Evolutionary conservation across 2,888 invertebrate genomes (phyloP).

Genomic region (Lobophora halterata): DNA sequence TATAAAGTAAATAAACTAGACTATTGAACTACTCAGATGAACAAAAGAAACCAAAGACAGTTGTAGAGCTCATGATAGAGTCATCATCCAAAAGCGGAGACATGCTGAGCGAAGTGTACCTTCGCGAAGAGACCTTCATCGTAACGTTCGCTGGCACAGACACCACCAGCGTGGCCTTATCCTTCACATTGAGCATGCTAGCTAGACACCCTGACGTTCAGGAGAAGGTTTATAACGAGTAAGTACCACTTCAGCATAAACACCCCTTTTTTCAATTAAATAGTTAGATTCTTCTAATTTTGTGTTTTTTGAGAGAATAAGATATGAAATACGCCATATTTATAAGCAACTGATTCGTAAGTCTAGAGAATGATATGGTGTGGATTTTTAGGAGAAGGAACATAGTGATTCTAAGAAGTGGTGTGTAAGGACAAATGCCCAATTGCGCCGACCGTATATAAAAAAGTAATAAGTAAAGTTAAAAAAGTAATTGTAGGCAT

Average conservation of each 20-base stretch:
- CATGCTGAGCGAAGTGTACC: conserved; percentile 42
- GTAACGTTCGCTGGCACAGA: conserved; percentile 77
- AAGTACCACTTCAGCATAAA: conserved; percentile 34
- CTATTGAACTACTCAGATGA: background rate
- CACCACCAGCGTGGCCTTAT: conserved; percentile 60
- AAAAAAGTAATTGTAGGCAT: too few species aligned
- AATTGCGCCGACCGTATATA: too few species aligned
- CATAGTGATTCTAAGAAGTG: too few species aligned
- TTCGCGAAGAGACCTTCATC: conserved; percentile 77
- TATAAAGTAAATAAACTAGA: background rate
- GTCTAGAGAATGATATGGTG: too few species aligned
- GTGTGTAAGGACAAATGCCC: too few species aligned
- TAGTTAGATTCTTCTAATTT: too few species aligned
- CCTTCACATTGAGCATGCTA: conserved; percentile 59
- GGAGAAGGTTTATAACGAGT: conserved; percentile 58
- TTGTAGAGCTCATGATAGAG: conserved; percentile 13
- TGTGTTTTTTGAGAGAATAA: too few species aligned
- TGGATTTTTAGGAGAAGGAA: too few species aligned
- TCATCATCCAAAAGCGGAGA: conserved; percentile 4
- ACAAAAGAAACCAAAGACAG: conserved; percentile 6
- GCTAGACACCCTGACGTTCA: conserved; percentile 64
- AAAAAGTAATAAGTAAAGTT: too few species aligned
- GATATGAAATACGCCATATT: too few species aligned
- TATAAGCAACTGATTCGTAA: too few species aligned
- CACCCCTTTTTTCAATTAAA: too few species aligned